A percentile compares a stretch with the other conserved stretches of the same genome.
Conservation (phyloP, 2,797 vertebrate species). For the Hirundo rustica region DNA sequence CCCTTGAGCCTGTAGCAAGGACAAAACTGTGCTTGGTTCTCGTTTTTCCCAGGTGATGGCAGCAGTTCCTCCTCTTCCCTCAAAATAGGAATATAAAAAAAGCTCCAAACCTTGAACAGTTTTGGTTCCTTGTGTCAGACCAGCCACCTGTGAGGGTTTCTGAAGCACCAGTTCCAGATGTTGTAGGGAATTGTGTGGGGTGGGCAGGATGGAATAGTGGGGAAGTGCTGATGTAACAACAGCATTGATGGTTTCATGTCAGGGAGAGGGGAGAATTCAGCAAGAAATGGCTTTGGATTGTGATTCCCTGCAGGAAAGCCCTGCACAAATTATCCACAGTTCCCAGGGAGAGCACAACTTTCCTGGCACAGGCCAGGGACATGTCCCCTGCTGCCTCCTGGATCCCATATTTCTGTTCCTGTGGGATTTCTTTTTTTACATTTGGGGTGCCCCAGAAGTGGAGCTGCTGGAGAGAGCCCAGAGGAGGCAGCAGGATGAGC, state of each 20-base stretch:
- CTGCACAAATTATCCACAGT: neutral
- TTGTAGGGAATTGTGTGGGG: neutral
- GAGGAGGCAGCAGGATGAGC: neutral
- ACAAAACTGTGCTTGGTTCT: neutral
- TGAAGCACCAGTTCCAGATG: neutral
- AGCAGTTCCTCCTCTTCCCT: constrained; percentile 3
- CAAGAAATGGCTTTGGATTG: neutral
- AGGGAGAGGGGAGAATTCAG: neutral
- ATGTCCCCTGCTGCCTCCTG: neutral
- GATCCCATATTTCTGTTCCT: neutral
- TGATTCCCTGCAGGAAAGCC: neutral
- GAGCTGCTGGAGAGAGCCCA: neutral
- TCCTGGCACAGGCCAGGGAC: neutral
- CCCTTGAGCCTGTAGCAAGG: neutral
- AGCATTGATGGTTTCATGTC: neutral
- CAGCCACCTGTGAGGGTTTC: neutral
- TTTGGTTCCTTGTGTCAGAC: neutral
- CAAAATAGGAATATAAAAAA: neutral
- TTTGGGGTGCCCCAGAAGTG: neutral
- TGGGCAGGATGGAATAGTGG: neutral
- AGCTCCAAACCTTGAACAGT: neutral
- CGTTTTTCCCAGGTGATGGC: neutral
- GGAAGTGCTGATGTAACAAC: neutral
- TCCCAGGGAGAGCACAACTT: neutral
- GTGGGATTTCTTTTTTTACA: neutral